These are phyloP conservation scores for Erebia palarica DNA, from an alignment of 2,888 invertebrate genomes.

Conservation along the genomic window DNA sequence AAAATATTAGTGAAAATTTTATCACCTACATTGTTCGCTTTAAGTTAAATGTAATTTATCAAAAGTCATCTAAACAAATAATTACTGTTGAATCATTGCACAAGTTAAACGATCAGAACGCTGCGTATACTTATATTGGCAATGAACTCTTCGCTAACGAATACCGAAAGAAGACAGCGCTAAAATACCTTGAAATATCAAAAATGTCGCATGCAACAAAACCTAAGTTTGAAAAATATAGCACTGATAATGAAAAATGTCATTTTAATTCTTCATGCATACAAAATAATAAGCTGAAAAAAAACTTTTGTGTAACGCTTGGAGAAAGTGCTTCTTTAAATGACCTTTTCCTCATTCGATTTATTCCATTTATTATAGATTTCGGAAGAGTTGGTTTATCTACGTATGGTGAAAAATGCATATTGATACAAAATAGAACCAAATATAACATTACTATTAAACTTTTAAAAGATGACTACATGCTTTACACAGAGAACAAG, in stretches of 20 bases:
- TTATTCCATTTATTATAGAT: conserved; percentile 58
- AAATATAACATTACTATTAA: conserved; percentile 53
- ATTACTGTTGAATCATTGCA: conserved; percentile 61
- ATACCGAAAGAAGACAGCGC: conserved; percentile 49
- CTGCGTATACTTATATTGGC: conserved; percentile 58
- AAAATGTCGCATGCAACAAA: conserved; percentile 49
- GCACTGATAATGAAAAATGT: conserved; percentile 54
- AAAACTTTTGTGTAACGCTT: conserved; percentile 54
- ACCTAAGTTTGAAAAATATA: conserved; percentile 47
- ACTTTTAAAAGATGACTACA: conserved; percentile 52
- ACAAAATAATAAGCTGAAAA: conserved; percentile 35
- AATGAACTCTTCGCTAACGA: conserved; percentile 49
- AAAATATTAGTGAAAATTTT: conserved; percentile 49
- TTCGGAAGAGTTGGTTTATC: conserved; percentile 64
- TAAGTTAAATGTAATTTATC: conserved; percentile 55
- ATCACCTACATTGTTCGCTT: conserved; percentile 54
- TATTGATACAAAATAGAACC: conserved; percentile 58
- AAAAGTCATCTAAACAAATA: conserved; percentile 46
- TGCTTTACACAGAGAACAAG: conserved; percentile 60
- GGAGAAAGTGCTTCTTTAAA: conserved; percentile 49
- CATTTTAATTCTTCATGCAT: conserved; percentile 41
- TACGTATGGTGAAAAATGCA: conserved; percentile 57
- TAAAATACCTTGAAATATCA: conserved; percentile 52
- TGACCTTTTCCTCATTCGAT: conserved; percentile 58
- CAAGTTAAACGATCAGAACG: conserved; percentile 57